A percentile compares a stretch with the other conserved stretches of the same genome.
Evolutionary conservation across 2,113 vertebrate species (phyloP).

Genomic region (Ceyx cyanopectus): DNA sequence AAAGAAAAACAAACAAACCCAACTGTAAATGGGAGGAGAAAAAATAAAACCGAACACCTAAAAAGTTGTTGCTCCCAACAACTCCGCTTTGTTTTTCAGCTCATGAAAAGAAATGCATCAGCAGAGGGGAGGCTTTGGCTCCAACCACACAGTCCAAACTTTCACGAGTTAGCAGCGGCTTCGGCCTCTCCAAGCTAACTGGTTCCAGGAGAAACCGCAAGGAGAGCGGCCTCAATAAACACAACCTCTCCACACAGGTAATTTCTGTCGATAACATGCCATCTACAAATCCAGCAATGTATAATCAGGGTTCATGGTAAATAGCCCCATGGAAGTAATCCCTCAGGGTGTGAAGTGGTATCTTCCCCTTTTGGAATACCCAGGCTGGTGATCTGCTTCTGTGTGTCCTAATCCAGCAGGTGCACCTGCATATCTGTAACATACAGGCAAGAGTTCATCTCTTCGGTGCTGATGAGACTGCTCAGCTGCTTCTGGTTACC

Average conservation of each 20-base stretch:
- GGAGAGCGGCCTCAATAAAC: conserved; percentile 93
- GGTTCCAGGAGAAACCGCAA: conserved; percentile 93
- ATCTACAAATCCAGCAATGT: background rate
- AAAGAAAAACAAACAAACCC: accelerated
- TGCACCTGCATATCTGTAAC: background rate
- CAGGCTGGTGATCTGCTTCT: background rate
- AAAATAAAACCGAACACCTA: background rate
- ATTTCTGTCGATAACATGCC: background rate
- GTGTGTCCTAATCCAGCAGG: background rate
- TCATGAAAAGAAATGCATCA: conserved; percentile 96
- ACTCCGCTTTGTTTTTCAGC: conserved; percentile 72
- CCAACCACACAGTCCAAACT: conserved; percentile 93
- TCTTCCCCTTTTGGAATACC: background rate
- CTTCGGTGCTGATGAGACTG: accelerated
- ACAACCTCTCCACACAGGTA: conserved; percentile 95
- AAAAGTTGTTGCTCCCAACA: background rate
- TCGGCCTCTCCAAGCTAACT: conserved; percentile 96
- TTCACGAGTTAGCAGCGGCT: conserved; percentile 96
- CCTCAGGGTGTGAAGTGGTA: background rate
- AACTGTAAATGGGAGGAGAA: accelerated
- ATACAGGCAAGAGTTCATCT: background rate
- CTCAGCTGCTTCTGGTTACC: background rate
- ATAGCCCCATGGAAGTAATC: background rate
- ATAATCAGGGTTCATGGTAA: background rate
- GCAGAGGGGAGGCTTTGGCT: conserved; percentile 88